phyloP scores from a whole-genome alignment of 2,888 invertebrate species.

The Coelogynopora nodosa region DNA sequence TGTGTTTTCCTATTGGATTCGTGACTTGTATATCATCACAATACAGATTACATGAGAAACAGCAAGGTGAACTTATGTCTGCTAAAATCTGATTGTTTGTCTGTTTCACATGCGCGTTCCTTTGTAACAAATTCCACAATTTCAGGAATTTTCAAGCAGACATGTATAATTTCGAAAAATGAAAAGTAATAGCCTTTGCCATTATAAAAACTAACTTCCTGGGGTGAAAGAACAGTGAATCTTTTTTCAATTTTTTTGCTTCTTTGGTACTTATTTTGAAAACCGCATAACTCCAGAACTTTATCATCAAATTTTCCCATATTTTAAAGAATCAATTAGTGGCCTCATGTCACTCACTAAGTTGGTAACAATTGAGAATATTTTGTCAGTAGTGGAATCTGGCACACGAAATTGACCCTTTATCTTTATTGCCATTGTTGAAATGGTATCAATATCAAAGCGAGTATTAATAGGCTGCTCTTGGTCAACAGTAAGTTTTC shows the following conservation, averaged over 20 bases:
- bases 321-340: not conserved
- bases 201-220: not conserved
- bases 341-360: not conserved
- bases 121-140: not conserved
- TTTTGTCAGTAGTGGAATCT: not conserved
- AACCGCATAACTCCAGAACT: not conserved
- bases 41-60: not conserved
- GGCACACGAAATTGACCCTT: not conserved
- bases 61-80: too few species aligned
- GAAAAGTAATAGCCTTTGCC: not conserved
- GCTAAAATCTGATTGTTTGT: too few species aligned
- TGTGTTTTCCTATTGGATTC: not conserved
- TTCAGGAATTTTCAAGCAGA: not conserved
- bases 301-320: not conserved
- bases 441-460: not conserved
- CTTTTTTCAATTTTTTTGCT: not conserved
- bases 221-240: not conserved
- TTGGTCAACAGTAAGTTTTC: not conserved
- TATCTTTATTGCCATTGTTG: not conserved
- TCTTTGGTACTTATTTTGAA: not conserved
- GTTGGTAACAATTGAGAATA: not conserved
- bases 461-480: not conserved
- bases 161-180: not conserved
- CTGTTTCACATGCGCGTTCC: not conserved
- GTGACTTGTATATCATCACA: not conserved